Evolutionary conservation across 1,140 invertebrate genomes (phyloP), one percentile per base, ranked within the genome.

Genomic region (Pachypeltis micranthus): DNA sequence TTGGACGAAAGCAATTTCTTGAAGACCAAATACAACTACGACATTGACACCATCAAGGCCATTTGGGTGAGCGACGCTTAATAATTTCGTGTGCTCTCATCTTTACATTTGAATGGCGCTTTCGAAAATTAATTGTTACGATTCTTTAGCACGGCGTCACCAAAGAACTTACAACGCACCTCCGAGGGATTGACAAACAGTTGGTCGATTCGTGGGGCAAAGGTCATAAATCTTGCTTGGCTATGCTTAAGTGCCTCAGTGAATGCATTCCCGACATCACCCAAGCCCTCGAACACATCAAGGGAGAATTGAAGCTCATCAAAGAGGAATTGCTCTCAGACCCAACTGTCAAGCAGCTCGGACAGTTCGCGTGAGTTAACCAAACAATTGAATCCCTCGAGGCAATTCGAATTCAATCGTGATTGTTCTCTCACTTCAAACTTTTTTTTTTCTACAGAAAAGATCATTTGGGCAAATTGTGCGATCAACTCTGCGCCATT

Each of bases 1-100:
- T 72, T 86, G 31, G 78, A 87, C 60, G 79, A 87, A 29, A 75
- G 79, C 12, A 81, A 87, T 68, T 83, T 85, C 67, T 71, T 88
- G 39, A 84, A 86, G 72, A 80, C 81, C 2, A 81, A 83, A 23
- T 83, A 84, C 62, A 76, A 74, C 1, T 74, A 81, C 21, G 81
- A 82, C 59, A 79, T 80, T 29, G 82, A 87, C 2, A 83, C 85
- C 68, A 75, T 86, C 34, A 77, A 81, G 67, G 71, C 73, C 63
- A 78, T 81, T 56, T 66, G 76, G 70, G 81, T 83, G 70, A 79
- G 78, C 71, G 64, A n/a, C n/a, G n/a, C n/a, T n/a, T n/a, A n/a
- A n/a, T n/a, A n/a, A n/a, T n/a, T n/a, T n/a, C n/a, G n/a, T n/a
- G n/a, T n/a, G n/a, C n/a, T n/a, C n/a, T n/a, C n/a, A n/a, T n/a